Evolutionary conservation across 2,113 vertebrate species (phyloP).

Genomic region (Monopterus albus): DNA sequence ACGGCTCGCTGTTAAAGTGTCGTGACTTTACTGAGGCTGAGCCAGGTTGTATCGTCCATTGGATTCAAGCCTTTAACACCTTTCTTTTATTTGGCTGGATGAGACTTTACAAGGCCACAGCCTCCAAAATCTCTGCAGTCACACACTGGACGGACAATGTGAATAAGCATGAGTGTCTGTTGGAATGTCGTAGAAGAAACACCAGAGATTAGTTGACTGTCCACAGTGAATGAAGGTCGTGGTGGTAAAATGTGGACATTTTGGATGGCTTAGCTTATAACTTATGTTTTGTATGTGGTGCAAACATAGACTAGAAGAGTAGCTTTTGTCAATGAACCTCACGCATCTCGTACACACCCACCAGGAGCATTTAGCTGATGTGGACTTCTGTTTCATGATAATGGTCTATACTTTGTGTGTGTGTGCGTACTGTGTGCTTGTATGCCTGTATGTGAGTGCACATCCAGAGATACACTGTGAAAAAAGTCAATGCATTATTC

Average conservation of each 20-base stretch:
- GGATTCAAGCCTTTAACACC: slow-evolving; percentile 43
- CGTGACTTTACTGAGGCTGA: slow-evolving; percentile 40
- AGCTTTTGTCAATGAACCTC: slow-evolving; percentile 64
- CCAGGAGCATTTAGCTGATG: slow-evolving; percentile 57
- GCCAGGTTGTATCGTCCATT: slow-evolving; percentile 3
- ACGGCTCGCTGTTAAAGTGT: slow-evolving; percentile 47
- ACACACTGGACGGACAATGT: slow-evolving; percentile 5
- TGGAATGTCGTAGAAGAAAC: slow-evolving; percentile 17
- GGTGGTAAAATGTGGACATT: slow-evolving; percentile 46
- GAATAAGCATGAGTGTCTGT: slow-evolving; percentile 25
- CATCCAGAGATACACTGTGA: slow-evolving; percentile 76
- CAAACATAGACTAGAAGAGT: slow-evolving; percentile 65
- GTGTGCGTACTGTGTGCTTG: slow-evolving; percentile 13
- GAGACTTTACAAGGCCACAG: slow-evolving; percentile 47
- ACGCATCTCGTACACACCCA: slow-evolving; percentile 60
- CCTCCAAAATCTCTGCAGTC: slow-evolving; percentile 26
- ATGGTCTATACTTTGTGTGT: slow-evolving; percentile 34
- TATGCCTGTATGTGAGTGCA: slow-evolving; percentile 4
- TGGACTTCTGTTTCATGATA: slow-evolving; percentile 51
- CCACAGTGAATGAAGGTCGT: slow-evolving; percentile 15
- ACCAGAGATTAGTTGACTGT: slow-evolving; percentile 7
- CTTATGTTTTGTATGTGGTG: slow-evolving; percentile 67
- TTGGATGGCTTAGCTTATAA: slow-evolving; percentile 57
- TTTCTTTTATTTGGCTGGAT: slow-evolving; percentile 36
- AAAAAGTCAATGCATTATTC: slow-evolving; percentile 72